Base-by-base conservation (phyloP, 2,888 invertebrate genomes). In the Agrotis puta region DNA sequence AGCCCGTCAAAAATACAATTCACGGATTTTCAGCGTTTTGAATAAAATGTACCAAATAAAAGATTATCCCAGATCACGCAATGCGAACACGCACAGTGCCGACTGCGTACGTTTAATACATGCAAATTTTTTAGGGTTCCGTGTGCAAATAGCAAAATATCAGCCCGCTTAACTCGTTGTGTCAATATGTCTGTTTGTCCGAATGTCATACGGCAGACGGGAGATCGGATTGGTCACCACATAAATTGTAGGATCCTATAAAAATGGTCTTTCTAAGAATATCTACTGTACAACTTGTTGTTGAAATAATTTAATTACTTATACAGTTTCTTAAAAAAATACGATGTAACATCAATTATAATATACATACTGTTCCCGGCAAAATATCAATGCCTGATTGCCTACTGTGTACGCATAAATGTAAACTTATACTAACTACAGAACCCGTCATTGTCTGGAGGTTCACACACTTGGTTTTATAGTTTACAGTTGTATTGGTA, bases 31-130 rank as follows among this genome's bases (percentile, higher is more conserved):
- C 51, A 75, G 43, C 14, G 56, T 79, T 79, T 74, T 62, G 47
- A 80, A 72, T 70, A 79, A 79, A 76, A 68, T 70, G 85, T 81
- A 67, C 7, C 14, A 56, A 78, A 83, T 82, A 83, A 82, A 78
- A 81, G 77, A 87, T 85, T 87, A 85, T 84, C 74, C 74, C n/a
- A 13, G 48, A 78, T 74, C 89, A 89, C 88, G 89, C 88, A 83
- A 88, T 74, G 58, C 39, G 68, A 47, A 74, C 85, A 85, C 87
- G 87, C 84, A 74, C 78, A 24, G 53, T 54, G 59, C 69, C 48
- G 22, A 39, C 43, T 59, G 61, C 70, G 70, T 70, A 74, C 47
- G 22, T 62, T 47, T 47, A 18, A 22, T 62, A 65, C 62, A 62
- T 62, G 62, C n/a, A 14, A 39, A 24, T 63, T 63, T 63, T 27